phyloP scores from a whole-genome alignment of 2,797 vertebrate species.

The Serranus cabrilla region DNA sequence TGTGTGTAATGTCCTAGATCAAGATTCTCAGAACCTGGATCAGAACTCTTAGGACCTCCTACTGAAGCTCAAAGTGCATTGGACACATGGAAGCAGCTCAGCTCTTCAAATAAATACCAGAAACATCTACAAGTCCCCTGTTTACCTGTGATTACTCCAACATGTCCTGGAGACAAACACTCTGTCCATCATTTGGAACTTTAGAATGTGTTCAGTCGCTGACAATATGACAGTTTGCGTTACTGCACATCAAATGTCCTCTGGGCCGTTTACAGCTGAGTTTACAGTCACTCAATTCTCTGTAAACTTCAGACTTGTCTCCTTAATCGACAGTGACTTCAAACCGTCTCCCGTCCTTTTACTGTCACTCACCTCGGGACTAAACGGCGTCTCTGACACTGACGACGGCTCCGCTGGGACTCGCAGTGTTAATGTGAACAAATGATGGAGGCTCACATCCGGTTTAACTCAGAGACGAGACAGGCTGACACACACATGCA shows the following conservation, averaged over 20 bases:
- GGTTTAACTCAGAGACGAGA: slow-evolving; percentile 20
- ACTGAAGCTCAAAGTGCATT: slow-evolving; percentile 73
- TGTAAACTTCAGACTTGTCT: slow-evolving; percentile 37
- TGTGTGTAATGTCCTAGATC: slow-evolving; percentile 61
- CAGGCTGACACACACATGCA: slow-evolving; percentile 7
- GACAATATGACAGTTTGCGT: slow-evolving; percentile 26
- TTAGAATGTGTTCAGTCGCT: not conserved
- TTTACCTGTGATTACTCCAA: slow-evolving; percentile 17
- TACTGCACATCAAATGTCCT: slow-evolving; percentile 47
- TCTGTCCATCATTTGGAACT: not conserved
- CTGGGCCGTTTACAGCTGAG: slow-evolving; percentile 43
- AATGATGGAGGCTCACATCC: slow-evolving; percentile 58
- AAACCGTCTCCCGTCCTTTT: slow-evolving; percentile 16
- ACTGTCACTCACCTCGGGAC: slow-evolving; percentile 41
- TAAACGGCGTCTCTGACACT: slow-evolving; percentile 9
- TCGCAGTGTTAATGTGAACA: slow-evolving; percentile 71
- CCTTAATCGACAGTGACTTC: slow-evolving; percentile 63
- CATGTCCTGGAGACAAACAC: not conserved
- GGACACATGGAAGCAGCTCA: slow-evolving; percentile 72
- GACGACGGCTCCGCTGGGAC: slow-evolving; percentile 58
- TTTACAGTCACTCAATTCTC: slow-evolving; percentile 20
- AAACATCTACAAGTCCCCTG: slow-evolving; percentile 4
- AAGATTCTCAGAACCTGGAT: slow-evolving; percentile 61
- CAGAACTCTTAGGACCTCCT: slow-evolving; percentile 57
- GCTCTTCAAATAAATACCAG: slow-evolving; percentile 76